Evolutionary conservation across 2,113 vertebrate genomes (phyloP), one percentile per base, ranked within the genome.

Genomic region (Eonycteris spelaea): DNA sequence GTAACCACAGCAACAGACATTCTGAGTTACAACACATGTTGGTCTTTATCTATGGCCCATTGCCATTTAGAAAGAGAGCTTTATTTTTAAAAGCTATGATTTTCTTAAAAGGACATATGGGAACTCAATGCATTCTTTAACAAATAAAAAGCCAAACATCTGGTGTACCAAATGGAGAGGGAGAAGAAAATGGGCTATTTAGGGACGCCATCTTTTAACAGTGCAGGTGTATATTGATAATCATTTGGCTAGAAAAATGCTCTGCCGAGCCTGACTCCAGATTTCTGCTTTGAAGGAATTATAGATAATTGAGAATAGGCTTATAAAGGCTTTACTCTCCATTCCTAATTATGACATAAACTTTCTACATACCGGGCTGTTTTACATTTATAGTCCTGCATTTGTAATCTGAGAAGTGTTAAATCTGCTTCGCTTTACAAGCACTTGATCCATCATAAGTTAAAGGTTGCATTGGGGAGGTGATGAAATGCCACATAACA

Each of bases 141-240:
- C 77, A 97, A 96, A 96, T 38, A 92, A 97, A 97, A 93, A 95
- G 86, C 68, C 78, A 82, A 95, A 96, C 96, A 96, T 98, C 96
- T 97, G 96, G 93, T 59, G 3, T 86, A 91, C 89, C 86, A 91
- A 97, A 94, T 79, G 77, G 93, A 96, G 45, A 82, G n/a, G 51
- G 82, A 95, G 88, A 88, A 95, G 93, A 95, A 95, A 92, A 88
- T 70, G 67, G 65, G 53, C 61, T 83, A 40, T 94, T 96, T 96
- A 83, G 67, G 61, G 71, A 94, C 0, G 0, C 75, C 51, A 63
- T 88, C 91, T 96, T 97, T 97, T 93, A 94, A 94, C 91, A 94
- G 78, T 71, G 78, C 96, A 97, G 95, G 95, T 98, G 93, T 91
- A 96, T 91, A 91, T 51, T 86, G 91, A 96, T 33, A n/a, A 94